phyloP scores from a whole-genome alignment of 1,140 invertebrate genomes.

The Drosophila paulistorum region DNA sequence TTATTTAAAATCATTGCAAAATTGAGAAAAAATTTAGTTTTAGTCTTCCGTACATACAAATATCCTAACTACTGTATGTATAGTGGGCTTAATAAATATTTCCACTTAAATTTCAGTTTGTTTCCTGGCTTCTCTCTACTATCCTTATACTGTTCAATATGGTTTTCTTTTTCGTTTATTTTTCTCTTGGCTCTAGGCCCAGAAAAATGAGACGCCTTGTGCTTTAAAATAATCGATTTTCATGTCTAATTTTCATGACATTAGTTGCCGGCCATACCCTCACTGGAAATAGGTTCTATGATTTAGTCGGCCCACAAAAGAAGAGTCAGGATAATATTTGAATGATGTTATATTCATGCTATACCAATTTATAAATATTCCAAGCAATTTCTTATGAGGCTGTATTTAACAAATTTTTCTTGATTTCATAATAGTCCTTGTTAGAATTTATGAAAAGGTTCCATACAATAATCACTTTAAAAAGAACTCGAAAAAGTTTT shows the following conservation, averaged over 20 bases:
- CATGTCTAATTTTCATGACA: slow-evolving; percentile 12
- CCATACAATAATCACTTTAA: too few species aligned
- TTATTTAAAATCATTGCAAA: background rate
- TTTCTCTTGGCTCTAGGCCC: slow-evolving; percentile 29
- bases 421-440: too few species aligned
- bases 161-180: slow-evolving; percentile 32
- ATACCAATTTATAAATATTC: too few species aligned
- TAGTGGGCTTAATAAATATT: background rate
- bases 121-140: slow-evolving; percentile 31
- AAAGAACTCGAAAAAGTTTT: too few species aligned
- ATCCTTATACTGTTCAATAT: slow-evolving; percentile 15
- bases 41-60: background rate
- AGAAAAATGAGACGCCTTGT: slow-evolving; percentile 19
- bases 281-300: background rate
- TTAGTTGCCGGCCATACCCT: background rate
- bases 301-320: too few species aligned
- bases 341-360: too few species aligned
- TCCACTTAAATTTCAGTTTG: background rate
- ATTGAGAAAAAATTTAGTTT: background rate
- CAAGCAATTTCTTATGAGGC: too few species aligned
- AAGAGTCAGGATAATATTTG: too few species aligned
- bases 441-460: too few species aligned
- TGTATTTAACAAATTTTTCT: too few species aligned
- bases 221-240: slow-evolving; percentile 80
- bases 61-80: background rate